Conservation (phyloP, 2,888 invertebrate species). For the Cataglyphis albicans region DNA sequence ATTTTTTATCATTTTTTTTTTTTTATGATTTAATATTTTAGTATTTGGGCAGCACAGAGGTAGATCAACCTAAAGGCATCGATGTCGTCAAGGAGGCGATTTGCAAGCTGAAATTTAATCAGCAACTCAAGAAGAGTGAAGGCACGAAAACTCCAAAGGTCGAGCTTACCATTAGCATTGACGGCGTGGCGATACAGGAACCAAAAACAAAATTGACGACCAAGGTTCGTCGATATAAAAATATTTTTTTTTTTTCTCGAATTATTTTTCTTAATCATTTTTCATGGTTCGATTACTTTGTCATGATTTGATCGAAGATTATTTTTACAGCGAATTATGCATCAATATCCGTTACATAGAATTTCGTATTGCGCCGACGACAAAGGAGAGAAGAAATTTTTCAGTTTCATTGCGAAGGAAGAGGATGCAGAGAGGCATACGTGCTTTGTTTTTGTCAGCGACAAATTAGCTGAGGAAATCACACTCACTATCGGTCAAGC, state of each 20-base stretch:
- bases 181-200: conserved; percentile 97
- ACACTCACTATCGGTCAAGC: conserved; percentile 99
- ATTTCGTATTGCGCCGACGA: conserved; percentile 99
- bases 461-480: conserved; percentile 98
- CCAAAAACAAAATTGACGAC: conserved; percentile 85
- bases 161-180: conserved; percentile 98
- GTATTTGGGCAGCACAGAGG: conserved; percentile 98
- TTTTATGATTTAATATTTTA: conserved; percentile 84
- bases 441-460: conserved; percentile 99
- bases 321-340: conserved; percentile 90
- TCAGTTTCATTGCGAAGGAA: conserved; percentile 97
- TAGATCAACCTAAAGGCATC: conserved; percentile 98
- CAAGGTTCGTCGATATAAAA: conserved; percentile 76
- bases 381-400: conserved; percentile 98
- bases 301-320: conserved; percentile 18
- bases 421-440: conserved; percentile 92
- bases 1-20: background rate
- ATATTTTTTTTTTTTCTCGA: conserved; percentile 22
- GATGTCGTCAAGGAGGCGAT: conserved; percentile 99
- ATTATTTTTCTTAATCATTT: background rate
- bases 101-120: conserved; percentile 96
- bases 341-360: conserved; percentile 98
- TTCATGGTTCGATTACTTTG: background rate
- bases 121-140: conserved; percentile 96
- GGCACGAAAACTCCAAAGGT: conserved; percentile 96